Conservation (phyloP, 2,797 vertebrate species). For the Sebastes cheni region DNA sequence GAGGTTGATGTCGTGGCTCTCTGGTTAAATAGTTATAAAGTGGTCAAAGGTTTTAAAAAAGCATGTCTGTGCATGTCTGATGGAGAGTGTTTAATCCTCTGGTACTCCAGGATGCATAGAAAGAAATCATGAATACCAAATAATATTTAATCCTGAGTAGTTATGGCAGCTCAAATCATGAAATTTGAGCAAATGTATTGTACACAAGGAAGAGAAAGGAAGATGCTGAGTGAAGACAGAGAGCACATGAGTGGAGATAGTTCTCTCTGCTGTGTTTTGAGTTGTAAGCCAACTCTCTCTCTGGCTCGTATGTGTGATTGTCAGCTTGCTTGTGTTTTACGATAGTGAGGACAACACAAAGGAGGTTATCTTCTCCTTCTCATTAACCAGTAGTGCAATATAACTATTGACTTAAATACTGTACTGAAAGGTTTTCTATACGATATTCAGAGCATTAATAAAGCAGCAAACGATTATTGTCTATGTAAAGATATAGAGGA, state of each 20-base stretch:
- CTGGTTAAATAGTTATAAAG: slow-evolving; percentile 27
- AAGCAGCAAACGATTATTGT: too few relatives aligned
- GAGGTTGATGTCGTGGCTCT: background rate
- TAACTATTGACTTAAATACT: too few relatives aligned
- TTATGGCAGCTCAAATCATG: background rate
- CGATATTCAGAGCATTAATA: too few relatives aligned
- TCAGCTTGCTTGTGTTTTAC: too few relatives aligned
- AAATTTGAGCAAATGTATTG: background rate
- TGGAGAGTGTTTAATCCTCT: background rate
- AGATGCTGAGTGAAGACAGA: background rate
- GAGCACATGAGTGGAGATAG: background rate
- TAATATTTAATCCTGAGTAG: background rate
- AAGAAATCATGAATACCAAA: background rate
- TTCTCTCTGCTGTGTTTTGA: background rate
- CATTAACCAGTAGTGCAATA: too few relatives aligned
- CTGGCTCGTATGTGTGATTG: too few relatives aligned
- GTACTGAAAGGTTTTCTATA: too few relatives aligned
- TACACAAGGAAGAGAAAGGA: background rate
- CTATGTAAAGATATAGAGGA: too few relatives aligned
- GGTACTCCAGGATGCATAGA: background rate
- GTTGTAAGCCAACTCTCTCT: background rate
- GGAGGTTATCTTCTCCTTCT: too few relatives aligned
- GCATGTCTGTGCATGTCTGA: background rate
- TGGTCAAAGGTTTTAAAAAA: background rate
- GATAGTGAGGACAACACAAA: too few relatives aligned